phyloP scores from a whole-genome alignment of 2,888 invertebrate species.

The Epiperipatus broadwayi region DNA sequence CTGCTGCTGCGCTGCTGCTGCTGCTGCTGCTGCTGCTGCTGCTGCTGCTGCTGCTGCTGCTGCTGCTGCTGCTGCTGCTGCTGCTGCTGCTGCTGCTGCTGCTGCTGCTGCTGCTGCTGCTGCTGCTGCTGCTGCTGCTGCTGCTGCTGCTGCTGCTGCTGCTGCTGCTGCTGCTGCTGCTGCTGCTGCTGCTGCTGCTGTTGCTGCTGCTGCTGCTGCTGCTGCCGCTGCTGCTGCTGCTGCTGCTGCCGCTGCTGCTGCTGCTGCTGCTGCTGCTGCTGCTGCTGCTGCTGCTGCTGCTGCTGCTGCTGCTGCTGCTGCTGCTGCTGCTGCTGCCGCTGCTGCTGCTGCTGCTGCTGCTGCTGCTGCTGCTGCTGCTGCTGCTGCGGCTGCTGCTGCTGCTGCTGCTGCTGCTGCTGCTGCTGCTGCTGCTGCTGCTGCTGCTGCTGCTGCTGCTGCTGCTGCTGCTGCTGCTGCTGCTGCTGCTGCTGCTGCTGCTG shows the following conservation, averaged over 20 bases:
- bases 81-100: neutral
- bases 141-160: neutral
- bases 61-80: neutral
- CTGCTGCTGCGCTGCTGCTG: no score
- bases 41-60: conserved; percentile 1
- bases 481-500: neutral
- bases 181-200: neutral
- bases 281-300: neutral
- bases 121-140: neutral
- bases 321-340: no score
- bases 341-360: no score
- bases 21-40: neutral
- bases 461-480: neutral
- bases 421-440: no score
- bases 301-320: no score
- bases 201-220: neutral
- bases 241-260: neutral
- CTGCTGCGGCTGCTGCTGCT: no score
- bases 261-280: neutral
- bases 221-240: neutral
- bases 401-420: no score
- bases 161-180: neutral
- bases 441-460: no score
- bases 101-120: neutral
- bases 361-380: no score